Percentiles rank a stretch among this genome's conserved stretches.
Conservation (phyloP, 2,113 vertebrate species). For the Brienomyrus brachyistius region DNA sequence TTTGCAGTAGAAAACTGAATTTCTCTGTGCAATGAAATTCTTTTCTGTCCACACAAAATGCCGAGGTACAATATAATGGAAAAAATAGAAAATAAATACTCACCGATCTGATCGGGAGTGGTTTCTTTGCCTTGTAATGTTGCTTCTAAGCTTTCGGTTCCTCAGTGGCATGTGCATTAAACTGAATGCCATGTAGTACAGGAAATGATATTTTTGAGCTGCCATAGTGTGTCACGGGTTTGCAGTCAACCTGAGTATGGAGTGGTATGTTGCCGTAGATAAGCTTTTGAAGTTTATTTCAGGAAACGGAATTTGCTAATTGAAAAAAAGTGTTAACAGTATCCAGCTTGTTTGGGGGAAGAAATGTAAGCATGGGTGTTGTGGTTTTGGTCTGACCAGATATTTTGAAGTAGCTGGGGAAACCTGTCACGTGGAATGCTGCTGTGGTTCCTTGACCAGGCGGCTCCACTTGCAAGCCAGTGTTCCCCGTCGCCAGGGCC, state of each 20-base stretch:
- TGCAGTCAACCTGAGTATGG: background rate
- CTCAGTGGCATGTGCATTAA: background rate
- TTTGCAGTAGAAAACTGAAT: too few relatives aligned
- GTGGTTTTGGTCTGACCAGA: background rate
- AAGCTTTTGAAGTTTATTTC: background rate
- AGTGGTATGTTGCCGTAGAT: background rate
- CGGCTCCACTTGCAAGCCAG: background rate
- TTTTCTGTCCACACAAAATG: too few relatives aligned
- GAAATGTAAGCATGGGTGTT: background rate
- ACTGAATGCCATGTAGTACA: background rate
- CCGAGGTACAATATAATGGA: too few relatives aligned
- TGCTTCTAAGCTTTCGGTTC: conserved; percentile 2
- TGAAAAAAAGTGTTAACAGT: background rate
- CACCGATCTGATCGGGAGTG: background rate
- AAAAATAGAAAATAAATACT: background rate
- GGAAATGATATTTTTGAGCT: conserved; percentile 8
- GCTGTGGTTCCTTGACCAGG: background rate
- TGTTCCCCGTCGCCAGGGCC: background rate
- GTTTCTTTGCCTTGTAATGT: background rate
- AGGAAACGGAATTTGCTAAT: background rate
- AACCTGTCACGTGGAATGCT: background rate
- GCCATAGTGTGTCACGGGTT: background rate
- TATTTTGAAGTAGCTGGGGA: background rate
- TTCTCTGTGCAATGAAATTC: too few relatives aligned
- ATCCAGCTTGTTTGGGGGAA: background rate